Evolutionary conservation across 1,140 invertebrate species (phyloP), one percentile per base, ranked within the genome.

Genomic region (Drosophila ercepeae): DNA sequence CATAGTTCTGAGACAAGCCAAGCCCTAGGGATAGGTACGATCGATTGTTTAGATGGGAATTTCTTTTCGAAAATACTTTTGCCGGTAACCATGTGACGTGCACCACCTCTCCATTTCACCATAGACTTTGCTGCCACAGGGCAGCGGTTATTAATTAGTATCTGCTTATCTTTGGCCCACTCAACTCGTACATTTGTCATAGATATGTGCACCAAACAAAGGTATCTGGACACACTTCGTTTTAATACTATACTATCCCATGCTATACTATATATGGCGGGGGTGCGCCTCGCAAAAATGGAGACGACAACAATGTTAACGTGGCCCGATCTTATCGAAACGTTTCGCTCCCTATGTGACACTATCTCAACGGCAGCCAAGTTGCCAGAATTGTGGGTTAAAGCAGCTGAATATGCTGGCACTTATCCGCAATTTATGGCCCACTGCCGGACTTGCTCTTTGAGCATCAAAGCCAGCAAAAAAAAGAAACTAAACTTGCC

Each of bases 71-170:
- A 67, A 73, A 61, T 74, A 36, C 52, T 53, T 42, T 49, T 42
- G 41, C 39, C 13, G 25, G 57, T 58, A 36, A 53, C 59, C 75
- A 84, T 76, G 76, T 84, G 81, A 81, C 81, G 75, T 11, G 11
- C 1, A 52, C 19, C 18, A 14, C 21, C 55, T 41, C 16, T 32
- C 13, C 27, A 25, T 21, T 14, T 63, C 51, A 67, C 18, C n/a
- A 32, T 14, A 34, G 36, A 52, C 50, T 32, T 53, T 41, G 46
- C 78, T 41, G 46, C 78, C 74, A 19, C 32, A 6, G 64, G 69
- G 65, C 42, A 48, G 52, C 61, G 32, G 58, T 84, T 84, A 84
- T 86, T 84, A 84, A 84, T 84, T 84, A 88, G 82, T 84, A 84
- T 81, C 81, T 84, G 76, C 82, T 84, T 84, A 86, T 84, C 81